Percentiles rank a stretch among this genome's conserved stretches.
These are phyloP conservation scores for Lota lota DNA, from an alignment of 2,113 vertebrate species.

Conservation along the genomic window DNA sequence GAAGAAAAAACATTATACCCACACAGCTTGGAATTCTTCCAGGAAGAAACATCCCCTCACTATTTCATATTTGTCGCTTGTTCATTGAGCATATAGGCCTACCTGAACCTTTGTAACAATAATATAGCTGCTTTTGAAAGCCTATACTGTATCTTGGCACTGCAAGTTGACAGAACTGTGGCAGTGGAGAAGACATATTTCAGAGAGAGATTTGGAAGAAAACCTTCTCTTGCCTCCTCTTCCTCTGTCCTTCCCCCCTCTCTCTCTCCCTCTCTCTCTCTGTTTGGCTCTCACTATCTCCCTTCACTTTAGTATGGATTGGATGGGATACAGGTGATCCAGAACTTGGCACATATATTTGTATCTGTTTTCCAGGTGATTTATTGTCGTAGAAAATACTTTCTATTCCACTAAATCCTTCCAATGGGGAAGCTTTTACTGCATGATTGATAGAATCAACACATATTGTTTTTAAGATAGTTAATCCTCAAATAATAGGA, in stretches of 20 bases:
- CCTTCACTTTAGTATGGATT: too few species aligned
- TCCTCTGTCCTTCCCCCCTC: not conserved
- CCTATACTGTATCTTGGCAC: constrained; percentile 30
- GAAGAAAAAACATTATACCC: constrained; percentile 10
- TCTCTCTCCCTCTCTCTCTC: too few species aligned
- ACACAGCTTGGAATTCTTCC: constrained; percentile 49
- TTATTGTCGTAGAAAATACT: too few species aligned
- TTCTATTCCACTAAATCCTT: too few species aligned
- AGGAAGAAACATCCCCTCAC: constrained; percentile 34
- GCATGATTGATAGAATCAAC: too few species aligned
- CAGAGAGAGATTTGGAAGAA: constrained; percentile 28
- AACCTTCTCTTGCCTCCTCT: constrained; percentile 8
- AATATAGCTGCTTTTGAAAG: constrained; percentile 37
- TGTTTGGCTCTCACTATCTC: not conserved
- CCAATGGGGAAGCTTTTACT: too few species aligned
- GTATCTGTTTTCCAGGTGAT: too few species aligned
- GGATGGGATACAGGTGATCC: too few species aligned
- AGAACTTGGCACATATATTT: too few species aligned
- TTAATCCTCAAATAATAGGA: too few species aligned
- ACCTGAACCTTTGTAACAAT: constrained; percentile 33
- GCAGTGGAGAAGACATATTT: constrained; percentile 31
- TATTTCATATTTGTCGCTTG: constrained; percentile 47
- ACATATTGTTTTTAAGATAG: too few species aligned
- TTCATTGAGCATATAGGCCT: constrained; percentile 22
- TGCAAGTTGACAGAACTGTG: constrained; percentile 41